Percentiles rank a stretch among this genome's conserved stretches.
These are phyloP conservation scores for Siniperca knerii DNA, from an alignment of 2,113 vertebrate genomes.

Conservation along the genomic window DNA sequence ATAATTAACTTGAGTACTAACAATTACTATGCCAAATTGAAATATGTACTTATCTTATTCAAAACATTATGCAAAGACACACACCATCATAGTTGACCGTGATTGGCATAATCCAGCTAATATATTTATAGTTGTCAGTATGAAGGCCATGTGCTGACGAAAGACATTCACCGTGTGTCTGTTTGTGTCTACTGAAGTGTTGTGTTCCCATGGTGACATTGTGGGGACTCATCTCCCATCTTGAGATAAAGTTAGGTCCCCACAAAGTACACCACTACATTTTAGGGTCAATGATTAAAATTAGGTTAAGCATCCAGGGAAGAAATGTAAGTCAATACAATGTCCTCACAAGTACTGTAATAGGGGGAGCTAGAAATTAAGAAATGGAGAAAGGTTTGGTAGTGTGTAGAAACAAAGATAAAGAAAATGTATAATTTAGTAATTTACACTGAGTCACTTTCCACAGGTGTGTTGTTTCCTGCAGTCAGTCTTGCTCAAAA, in stretches of 20 bases:
- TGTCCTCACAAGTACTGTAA: too few relatives aligned
- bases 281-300: too few relatives aligned
- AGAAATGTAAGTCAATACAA: too few relatives aligned
- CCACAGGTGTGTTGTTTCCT: too few relatives aligned
- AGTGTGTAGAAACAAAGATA: too few relatives aligned
- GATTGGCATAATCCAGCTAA: constrained; percentile 19
- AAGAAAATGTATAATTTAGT: too few relatives aligned
- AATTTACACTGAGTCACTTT: too few relatives aligned
- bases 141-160: constrained; percentile 25
- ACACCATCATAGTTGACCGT: background rate
- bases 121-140: constrained; percentile 8
- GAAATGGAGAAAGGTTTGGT: too few relatives aligned
- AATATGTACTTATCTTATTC: background rate
- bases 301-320: too few relatives aligned
- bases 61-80: background rate
- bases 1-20: background rate
- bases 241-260: background rate
- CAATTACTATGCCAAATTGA: background rate
- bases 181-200: background rate
- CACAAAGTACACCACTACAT: background rate
- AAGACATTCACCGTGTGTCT: constrained; percentile 1
- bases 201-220: background rate
- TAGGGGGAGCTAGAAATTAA: too few relatives aligned
- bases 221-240: background rate
- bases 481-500: too few relatives aligned